A percentile compares a stretch with the other conserved stretches of the same genome.
Evolutionary conservation across 2,797 vertebrate genomes (phyloP).

Genomic region (Pteronotus mesoamericanus): DNA sequence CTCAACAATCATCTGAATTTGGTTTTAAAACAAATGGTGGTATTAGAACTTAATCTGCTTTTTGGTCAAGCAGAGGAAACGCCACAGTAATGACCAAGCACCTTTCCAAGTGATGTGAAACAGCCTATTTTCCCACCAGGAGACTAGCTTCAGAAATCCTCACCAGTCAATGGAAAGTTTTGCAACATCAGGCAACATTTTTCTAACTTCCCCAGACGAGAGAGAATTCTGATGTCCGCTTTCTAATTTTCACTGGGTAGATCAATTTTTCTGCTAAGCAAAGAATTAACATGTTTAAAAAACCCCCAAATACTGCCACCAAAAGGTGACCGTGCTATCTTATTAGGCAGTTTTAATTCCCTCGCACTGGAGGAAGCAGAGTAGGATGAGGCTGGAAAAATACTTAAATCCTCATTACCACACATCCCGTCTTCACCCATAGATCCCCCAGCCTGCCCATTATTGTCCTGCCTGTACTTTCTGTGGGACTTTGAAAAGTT

Average conservation of each 20-base stretch:
- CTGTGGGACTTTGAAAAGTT: slow-evolving; percentile 86
- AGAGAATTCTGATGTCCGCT: not conserved
- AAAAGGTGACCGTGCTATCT: slow-evolving; percentile 46
- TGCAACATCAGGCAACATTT: not conserved
- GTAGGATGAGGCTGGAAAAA: slow-evolving; percentile 58
- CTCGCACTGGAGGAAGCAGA: slow-evolving; percentile 30
- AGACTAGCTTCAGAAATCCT: not conserved
- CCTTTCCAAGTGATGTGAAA: not conserved
- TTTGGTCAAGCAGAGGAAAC: not conserved
- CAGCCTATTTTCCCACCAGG: not conserved
- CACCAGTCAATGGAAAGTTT: not conserved
- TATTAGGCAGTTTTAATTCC: slow-evolving; percentile 65
- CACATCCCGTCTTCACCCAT: slow-evolving; percentile 70
- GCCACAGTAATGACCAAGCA: not conserved
- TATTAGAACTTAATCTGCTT: not conserved
- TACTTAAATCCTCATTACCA: slow-evolving; percentile 79
- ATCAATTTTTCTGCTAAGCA: not conserved
- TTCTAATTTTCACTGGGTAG: not conserved
- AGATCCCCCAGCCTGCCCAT: slow-evolving; percentile 77
- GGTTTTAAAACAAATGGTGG: not conserved
- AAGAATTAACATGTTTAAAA: not conserved
- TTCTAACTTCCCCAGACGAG: not conserved
- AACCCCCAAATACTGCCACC: not conserved
- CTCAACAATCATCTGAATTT: not conserved
- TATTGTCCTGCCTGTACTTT: slow-evolving; percentile 84